phyloP scores from a whole-genome alignment of 2,113 vertebrate species.

The Todiramphus saurophagus region DNA sequence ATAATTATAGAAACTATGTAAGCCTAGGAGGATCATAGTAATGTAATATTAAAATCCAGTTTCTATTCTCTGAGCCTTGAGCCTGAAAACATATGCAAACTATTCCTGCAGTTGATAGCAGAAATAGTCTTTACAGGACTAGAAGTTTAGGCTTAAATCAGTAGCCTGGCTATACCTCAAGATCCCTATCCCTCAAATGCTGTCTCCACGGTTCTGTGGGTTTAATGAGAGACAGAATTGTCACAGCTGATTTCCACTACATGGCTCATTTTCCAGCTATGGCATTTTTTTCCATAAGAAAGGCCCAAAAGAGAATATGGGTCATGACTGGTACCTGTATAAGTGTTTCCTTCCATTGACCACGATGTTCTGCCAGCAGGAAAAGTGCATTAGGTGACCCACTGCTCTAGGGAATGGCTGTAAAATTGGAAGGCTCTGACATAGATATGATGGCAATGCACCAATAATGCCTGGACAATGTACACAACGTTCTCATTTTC shows the following conservation, averaged over 20 bases:
- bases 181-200: not conserved
- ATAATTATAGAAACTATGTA: not conserved
- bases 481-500: slow-evolving; percentile 22
- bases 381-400: not conserved
- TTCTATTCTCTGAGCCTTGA: not conserved
- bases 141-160: not conserved
- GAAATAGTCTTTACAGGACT: not conserved
- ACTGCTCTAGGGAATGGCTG: not conserved
- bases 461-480: not conserved
- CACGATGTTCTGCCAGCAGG: slow-evolving; percentile 5
- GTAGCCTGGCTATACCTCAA: not conserved
- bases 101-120: not conserved
- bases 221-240: not conserved
- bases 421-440: not conserved
- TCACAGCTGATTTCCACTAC: not conserved
- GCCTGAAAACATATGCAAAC: not conserved
- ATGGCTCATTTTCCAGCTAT: not conserved
- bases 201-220: not conserved
- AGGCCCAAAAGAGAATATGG: not conserved
- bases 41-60: not conserved
- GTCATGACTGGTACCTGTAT: not conserved
- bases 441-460: not conserved
- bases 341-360: slow-evolving; percentile 16
- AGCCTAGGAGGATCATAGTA: not conserved
- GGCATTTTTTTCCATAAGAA: not conserved